Evolutionary conservation across 2,888 invertebrate genomes (phyloP), one percentile per base, ranked within the genome.

Genomic region (Lamproptera curius): DNA sequence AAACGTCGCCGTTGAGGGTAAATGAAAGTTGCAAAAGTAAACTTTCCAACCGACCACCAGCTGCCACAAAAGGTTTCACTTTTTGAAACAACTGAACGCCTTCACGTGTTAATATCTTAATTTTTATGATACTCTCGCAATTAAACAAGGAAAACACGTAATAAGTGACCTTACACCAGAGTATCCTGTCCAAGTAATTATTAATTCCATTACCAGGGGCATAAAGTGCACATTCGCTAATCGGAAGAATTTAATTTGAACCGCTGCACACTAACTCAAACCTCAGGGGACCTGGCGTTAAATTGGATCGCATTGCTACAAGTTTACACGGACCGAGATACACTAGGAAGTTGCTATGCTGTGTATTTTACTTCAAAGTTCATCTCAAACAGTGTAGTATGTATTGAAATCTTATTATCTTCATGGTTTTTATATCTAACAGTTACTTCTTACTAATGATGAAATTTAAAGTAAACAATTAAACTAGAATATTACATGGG

Each of bases 211-310:
- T 31, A 15, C 17, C 44, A 49, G 26, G 1, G 23, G 2, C 38
- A 55, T 62, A 66, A 53, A 61, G 67, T 59, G 39, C 53, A 38
- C 58, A 61, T 68, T 63, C 59, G 56, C 57, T 56, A 55, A 53
- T 61, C 63, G 54, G 54, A 48, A 16, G 46, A 62, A 31, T 47
- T 42, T 46, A 40, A 46, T 46, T 46, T 46, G 35, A 46, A 40
- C 16, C 46, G 35, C 20, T 35, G 39, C 42, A 47, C 47, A 42
- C 36, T 37, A 39, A 31, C 31, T 28, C 47, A 45, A 31, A 35
- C 26, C 46, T 42, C 47, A 36, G 28, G 46, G 42, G 42, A 47
- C n/a, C 20, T 31, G 15, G 47, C 47, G 47, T 42, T 31, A 47
- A 47, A 47, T 47, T 48, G 42, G 42, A 48, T 48, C 38, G 47